Base-by-base conservation (phyloP, 1,140 invertebrate species). In the Nymphalis io region DNA sequence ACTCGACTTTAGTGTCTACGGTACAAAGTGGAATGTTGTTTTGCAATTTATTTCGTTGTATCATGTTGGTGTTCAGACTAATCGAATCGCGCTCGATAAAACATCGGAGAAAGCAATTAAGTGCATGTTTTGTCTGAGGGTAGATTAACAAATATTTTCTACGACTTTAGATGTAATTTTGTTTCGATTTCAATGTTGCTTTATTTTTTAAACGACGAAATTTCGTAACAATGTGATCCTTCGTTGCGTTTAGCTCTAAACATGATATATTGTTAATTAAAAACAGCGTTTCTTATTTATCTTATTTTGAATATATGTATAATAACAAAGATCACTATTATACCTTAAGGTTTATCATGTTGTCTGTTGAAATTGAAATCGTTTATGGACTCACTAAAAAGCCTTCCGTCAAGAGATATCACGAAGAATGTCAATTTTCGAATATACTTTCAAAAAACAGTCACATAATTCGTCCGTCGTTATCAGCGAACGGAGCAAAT, bases 401-500 rank as follows among this genome's bases (percentile, higher is more conserved):
- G n/a, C n/a, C n/a, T n/a, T n/a, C n/a, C n/a, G n/a, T n/a, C n/a
- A n/a, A n/a, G n/a, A n/a, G n/a, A n/a, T n/a, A n/a, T n/a, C n/a
- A n/a, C n/a, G n/a, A n/a, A n/a, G n/a, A n/a, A n/a, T n/a, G n/a
- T n/a, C n/a, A n/a, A n/a, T n/a, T n/a, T n/a, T n/a, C n/a, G n/a
- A n/a, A n/a, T n/a, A n/a, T n/a, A n/a, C n/a, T n/a, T n/a, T n/a
- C n/a, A n/a, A n/a, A n/a, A n/a, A n/a, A n/a, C n/a, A n/a, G 6
- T 51, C 46, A 51, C 16, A 51, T 20, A 16, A 51, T 18, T 51
- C 15, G 60, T 53, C 23, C 60, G 44, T 46, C 66, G 72, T 70
- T 75, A 75, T 75, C 73, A 69, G 40, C 61, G 57, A 68, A 60
- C 67, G 67, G 61, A 70, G 63, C 67, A 64, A 70, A 70, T 72